phyloP scores from a whole-genome alignment of 30 jellyfish, hydroid and myxozoan genomes.

The Hydractinia echinata region DNA sequence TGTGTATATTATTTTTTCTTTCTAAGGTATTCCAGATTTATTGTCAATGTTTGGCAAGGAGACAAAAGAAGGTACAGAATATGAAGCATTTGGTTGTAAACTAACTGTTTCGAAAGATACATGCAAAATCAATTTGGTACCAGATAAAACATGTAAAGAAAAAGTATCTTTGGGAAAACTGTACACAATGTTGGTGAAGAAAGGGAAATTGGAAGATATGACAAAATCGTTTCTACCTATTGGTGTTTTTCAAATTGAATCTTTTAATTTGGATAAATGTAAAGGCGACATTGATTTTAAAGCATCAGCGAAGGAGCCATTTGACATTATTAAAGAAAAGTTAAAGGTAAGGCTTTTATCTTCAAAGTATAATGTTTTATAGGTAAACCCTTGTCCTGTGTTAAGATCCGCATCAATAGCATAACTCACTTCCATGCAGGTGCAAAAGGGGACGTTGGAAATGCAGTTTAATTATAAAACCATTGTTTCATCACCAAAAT shows the following conservation, averaged over 20 bases:
- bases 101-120: conserved; percentile 1
- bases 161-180: conserved; percentile 28
- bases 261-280: conserved; percentile 13
- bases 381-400: neutral
- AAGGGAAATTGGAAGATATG: conserved; percentile 8
- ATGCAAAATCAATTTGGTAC: conserved; percentile 7
- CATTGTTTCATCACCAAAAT: neutral
- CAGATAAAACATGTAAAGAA: conserved; percentile 31
- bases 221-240: conserved; percentile 17
- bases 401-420: too few relatives aligned
- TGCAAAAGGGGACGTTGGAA: neutral
- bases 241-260: conserved; percentile 23
- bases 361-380: neutral
- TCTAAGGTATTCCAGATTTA: neutral
- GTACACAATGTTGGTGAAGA: conserved; percentile 11
- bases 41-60: conserved; percentile 18
- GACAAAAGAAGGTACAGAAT: conserved; percentile 19
- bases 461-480: conserved; percentile 1
- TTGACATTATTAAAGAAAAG: conserved; percentile 15
- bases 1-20: too few relatives aligned
- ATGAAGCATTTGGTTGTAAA: conserved; percentile 23
- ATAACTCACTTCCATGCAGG: neutral
- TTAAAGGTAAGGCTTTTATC: neutral
- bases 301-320: conserved; percentile 4
- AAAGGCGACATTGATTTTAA: conserved; percentile 13